Base-by-base conservation (phyloP, 1,140 invertebrate species). In the Pomacea maculata region DNA sequence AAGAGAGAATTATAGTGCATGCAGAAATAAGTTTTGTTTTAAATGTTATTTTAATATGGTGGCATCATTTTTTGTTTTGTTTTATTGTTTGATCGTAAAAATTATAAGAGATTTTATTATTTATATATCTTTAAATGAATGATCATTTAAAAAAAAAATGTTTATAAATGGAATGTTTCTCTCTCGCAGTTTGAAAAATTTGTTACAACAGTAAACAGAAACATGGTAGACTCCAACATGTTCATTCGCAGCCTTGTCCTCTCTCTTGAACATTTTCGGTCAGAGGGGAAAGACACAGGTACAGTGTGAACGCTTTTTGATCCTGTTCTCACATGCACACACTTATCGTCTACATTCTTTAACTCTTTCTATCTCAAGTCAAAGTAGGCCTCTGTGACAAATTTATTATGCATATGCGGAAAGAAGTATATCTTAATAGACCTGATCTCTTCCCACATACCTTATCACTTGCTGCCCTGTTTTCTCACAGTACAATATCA, bases 171-270 rank as follows among this genome's bases (percentile, higher is more conserved):
- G 84, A 45, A 87, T 86, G 76, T 80, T 61, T n/a, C 11, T 11
- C 29, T 70, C n/a, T 70, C 21, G 67, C 84, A 92, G 89, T 89
- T 91, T 87, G 89, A 90, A 64, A 91, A 90, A 77, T 89, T 92
- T 79, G 86, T 91, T 29, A 88, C 75, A 61, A 90, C 91, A 17
- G 90, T 92, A 57, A 92, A 92, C 84, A 83, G 87, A 76, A 92
- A 91, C 83, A 85, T 93, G 25, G 92, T 93, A 11, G 92, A 93
- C 84, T 92, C 92, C 75, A 93, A 93, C 87, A 93, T 93, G 92
- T 93, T 93, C 84, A 90, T 93, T 61, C 82, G 92, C 52, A 91
- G 90, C 84, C 83, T 92, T 4, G 89, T 92, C 52, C 83, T 92
- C n/a, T 92, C 91, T 21, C 83, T 90, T 45, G 91, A 92, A 80